Evolutionary conservation across 2,113 vertebrate species (phyloP), one percentile per base, ranked within the genome.

Genomic region (Antennarius striatus): DNA sequence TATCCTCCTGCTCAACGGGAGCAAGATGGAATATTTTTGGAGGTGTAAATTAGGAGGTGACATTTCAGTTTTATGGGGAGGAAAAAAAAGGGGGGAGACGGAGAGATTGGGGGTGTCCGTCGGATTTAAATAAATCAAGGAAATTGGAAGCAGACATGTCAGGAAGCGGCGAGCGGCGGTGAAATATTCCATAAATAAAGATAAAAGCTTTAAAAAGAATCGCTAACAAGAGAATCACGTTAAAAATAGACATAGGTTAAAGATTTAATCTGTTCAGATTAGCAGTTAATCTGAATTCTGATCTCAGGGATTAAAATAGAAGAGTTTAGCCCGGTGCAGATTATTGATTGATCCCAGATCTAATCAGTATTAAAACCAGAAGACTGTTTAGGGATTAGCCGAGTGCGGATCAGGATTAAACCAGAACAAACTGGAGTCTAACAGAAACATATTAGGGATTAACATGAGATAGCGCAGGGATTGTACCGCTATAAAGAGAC

Each of bases 41-140:
- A 58, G 46, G 14, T 29, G 47, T 11, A 68, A n/a, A 43, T 58
- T 7, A 32, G 11, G 15, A 60, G 49, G n/a, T 12, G 53, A 56
- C 51, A 30, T 46, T 54, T 51, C 36, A 6, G 10, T 8, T 67
- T 40, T 32, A 47, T 36, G 52, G 9, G 53, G 52, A 56, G 3
- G 52, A 6, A 29, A 10, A 10, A 22, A 22, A 22, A 22, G 22
- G 22, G 12, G 17, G 47, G n/a, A 4, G 29, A 13, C 1, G 0
- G 6, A 12, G 22, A 12, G 5, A 17, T 1, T 5, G 57, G 4
- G 36, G 22, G 5, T 22, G 32, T n/a, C 5, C 15, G 47, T 47
- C 30, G 28, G 43, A 63, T 54, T 54, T 53, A 64, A 62, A 50
- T 40, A 62, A 30, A 46, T 64, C 60, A 42, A 1, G 51, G 28